A percentile compares a stretch with the other conserved stretches of the same genome.
phyloP scores from a whole-genome alignment of 2,888 invertebrate genomes.

The Aphelenchoides bicaudatus region DNA sequence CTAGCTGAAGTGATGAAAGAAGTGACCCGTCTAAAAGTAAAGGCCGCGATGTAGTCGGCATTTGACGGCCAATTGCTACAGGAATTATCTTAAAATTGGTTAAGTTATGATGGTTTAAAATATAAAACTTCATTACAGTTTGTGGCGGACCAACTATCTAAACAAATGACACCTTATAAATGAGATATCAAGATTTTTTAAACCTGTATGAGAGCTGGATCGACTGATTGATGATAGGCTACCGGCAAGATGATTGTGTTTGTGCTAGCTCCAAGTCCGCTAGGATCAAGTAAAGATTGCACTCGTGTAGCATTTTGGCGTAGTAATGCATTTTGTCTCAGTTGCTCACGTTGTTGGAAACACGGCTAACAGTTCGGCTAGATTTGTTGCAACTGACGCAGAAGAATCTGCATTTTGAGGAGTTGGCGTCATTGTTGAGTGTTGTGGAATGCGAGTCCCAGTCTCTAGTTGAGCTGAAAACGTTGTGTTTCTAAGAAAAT shows the following conservation, averaged over 20 bases:
- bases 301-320: background rate
- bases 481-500: too few relatives aligned
- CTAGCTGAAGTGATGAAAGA: constrained; percentile 3
- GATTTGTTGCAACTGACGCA: background rate
- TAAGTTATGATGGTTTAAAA: too few relatives aligned
- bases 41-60: constrained; percentile 21
- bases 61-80: constrained; percentile 33
- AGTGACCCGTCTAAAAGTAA: constrained; percentile 12
- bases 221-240: constrained; percentile 8
- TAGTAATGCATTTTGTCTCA: too few relatives aligned
- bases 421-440: background rate
- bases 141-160: constrained; percentile 40
- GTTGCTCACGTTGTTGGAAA: background rate
- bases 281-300: background rate
- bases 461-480: too few relatives aligned
- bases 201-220: constrained; percentile 12
- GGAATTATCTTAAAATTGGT: too few relatives aligned
- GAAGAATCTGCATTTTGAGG: background rate
- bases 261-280: background rate
- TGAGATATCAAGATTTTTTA: background rate
- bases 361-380: background rate
- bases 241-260: constrained; percentile 23
- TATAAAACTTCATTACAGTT: too few relatives aligned
- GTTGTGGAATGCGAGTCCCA: too few relatives aligned
- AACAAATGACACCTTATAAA: constrained; percentile 18